Percentiles rank a stretch among this genome's conserved stretches.
These are phyloP conservation scores for Drosophila histrio DNA, from an alignment of 2,888 invertebrate genomes.

Conservation along the genomic window DNA sequence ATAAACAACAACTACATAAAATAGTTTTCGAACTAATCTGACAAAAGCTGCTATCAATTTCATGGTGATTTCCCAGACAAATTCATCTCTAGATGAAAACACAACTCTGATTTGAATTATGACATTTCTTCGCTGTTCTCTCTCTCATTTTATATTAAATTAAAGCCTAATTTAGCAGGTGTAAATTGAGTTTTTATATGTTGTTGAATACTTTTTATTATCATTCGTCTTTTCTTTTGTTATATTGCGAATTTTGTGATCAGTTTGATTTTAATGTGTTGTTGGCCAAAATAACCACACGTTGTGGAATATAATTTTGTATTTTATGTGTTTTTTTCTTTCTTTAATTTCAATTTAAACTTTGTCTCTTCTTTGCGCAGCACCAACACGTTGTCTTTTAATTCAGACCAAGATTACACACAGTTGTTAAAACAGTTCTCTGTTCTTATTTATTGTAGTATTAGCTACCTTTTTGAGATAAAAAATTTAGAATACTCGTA, in stretches of 20 bases:
- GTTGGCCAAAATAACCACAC: not conserved
- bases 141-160: not conserved
- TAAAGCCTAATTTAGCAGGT: slow-evolving; percentile 9
- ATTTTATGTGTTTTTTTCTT: slow-evolving; percentile 4
- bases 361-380: not conserved
- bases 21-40: slow-evolving; percentile 20
- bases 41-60: slow-evolving; percentile 16
- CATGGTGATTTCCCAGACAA: not conserved
- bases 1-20: slow-evolving; percentile 51
- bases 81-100: too few relatives aligned
- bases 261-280: slow-evolving; percentile 4
- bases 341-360: slow-evolving; percentile 3
- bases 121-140: not conserved
- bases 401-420: slow-evolving; percentile 30
- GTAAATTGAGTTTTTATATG: not conserved
- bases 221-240: not conserved
- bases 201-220: not conserved
- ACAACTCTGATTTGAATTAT: too few relatives aligned
- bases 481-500: slow-evolving; percentile 8
- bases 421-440: slow-evolving; percentile 37
- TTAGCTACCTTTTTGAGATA: slow-evolving; percentile 34
- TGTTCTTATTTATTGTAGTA: slow-evolving; percentile 20
- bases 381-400: slow-evolving; percentile 11
- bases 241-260: not conserved
- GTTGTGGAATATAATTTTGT: not conserved